Evolutionary conservation across 2,113 vertebrate genomes (phyloP), one percentile per base, ranked within the genome.

Genomic region (Rostratula benghalensis): DNA sequence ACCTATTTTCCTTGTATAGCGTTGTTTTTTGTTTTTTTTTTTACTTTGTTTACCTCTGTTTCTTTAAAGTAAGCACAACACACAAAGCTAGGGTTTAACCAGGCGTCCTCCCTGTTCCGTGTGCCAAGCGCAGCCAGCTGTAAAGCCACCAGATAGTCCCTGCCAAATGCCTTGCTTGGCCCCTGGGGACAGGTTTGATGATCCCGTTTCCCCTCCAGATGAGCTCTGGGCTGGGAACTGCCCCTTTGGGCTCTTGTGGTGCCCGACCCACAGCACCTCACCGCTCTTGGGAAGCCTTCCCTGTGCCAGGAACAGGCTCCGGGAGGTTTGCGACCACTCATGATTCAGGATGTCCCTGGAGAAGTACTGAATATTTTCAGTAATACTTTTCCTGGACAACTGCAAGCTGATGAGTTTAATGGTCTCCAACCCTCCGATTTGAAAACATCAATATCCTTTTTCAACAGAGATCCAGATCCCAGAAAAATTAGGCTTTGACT

Each of bases 271-370:
- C 60, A 46, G 48, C 57, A 46, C 19, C 3, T 9, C 7, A 2
- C 54, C 6, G 1, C 13, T 39, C 31, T 11, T 14, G 43, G 35
- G 61, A 24, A 30, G 9, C 28, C 57, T 27, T 60, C 28, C 65
- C 19, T 10, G 6, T 0, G 0, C 7, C 19, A 37, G 61, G 31
- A 41, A 45, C 50, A 9, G 6, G 3, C 27, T 56, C 8, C 39
- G 19, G 61, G 33, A 59, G 11, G 17, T 0, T n/a, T 69, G 65
- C 2, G n/a, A 35, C 25, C 39, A 19, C 80, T 75, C 13, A 1
- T 4, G 0, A 24, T 43, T 41, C n/a, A 48, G 35, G 22, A 9
- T 37, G 45, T 24, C 71, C 11, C n/a, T 5, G 43, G 53, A 48
- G 28, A 64, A 74, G 64, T 69, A 6, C 2, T 2, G 70, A 64